Percentiles rank a stretch among this genome's conserved stretches.
Conservation (phyloP, 2,113 vertebrate species). For the Dascyllus trimaculatus region DNA sequence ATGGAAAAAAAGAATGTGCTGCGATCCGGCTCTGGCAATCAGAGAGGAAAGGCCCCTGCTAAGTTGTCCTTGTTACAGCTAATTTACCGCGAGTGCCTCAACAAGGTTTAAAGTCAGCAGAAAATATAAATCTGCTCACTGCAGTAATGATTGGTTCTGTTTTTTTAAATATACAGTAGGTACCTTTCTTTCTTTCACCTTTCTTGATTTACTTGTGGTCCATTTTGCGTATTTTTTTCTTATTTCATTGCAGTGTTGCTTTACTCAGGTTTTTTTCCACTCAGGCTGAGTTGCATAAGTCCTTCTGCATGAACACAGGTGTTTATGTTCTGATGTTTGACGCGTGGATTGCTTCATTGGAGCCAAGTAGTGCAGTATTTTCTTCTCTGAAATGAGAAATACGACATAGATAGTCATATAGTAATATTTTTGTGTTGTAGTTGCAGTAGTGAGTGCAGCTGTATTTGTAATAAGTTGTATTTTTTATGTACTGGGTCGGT, state of each 20-base stretch:
- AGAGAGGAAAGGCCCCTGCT: constrained; percentile 2
- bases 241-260: constrained; percentile 61
- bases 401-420: constrained; percentile 54
- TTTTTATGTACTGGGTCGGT: constrained; percentile 65
- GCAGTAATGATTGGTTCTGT: constrained; percentile 19
- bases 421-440: constrained; percentile 74
- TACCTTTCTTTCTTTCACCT: not conserved
- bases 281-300: constrained; percentile 68
- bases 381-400: constrained; percentile 52
- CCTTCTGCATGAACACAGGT: constrained; percentile 69
- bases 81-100: constrained; percentile 86
- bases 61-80: constrained; percentile 54
- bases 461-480: constrained; percentile 68
- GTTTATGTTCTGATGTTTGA: constrained; percentile 59
- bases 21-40: constrained; percentile 16
- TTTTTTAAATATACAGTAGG: not conserved
- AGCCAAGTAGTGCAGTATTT: constrained; percentile 63
- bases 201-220: constrained; percentile 19
- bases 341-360: constrained; percentile 44
- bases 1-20: not conserved
- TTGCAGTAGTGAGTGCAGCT: constrained; percentile 71
- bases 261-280: constrained; percentile 77
- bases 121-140: constrained; percentile 50
- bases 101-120: constrained; percentile 60
- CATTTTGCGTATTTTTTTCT: constrained; percentile 5